Conservation (phyloP, 2,113 vertebrate species). For the Seriola dumerili region DNA sequence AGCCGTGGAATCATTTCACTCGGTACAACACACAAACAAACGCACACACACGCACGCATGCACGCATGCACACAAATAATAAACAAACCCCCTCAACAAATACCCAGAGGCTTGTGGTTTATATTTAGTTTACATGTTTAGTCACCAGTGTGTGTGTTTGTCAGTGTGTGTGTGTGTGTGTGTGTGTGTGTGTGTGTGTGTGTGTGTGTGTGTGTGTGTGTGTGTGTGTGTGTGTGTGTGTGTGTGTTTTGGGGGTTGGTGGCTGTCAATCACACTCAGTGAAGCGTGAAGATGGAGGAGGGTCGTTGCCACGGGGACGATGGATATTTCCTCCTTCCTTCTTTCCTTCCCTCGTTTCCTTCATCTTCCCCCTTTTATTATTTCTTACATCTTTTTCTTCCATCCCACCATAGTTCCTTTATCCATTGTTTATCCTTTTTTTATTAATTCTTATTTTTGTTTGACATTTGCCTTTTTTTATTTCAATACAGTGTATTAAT, state of each 20-base stretch:
- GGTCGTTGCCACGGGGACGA: slow-evolving; percentile 56
- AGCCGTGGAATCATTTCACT: background rate
- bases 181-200: slow-evolving; percentile 23
- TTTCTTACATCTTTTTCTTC: background rate
- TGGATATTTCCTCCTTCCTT: slow-evolving; percentile 21
- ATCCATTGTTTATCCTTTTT: background rate
- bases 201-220: slow-evolving; percentile 25
- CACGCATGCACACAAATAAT: slow-evolving; percentile 12
- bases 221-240: slow-evolving; percentile 17
- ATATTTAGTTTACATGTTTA: slow-evolving; percentile 64
- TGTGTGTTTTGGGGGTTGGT: slow-evolving; percentile 37
- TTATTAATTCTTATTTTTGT: background rate
- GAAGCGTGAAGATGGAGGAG: slow-evolving; percentile 65
- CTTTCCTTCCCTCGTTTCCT: background rate
- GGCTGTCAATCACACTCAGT: slow-evolving; percentile 68
- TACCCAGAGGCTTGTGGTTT: slow-evolving; percentile 44
- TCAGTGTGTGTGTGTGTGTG: slow-evolving; percentile 29
- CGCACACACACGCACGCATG: background rate
- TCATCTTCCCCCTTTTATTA: background rate
- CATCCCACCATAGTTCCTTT: background rate
- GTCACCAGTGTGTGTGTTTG: slow-evolving; percentile 42
- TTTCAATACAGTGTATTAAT: too few relatives aligned
- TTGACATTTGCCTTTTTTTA: too few relatives aligned
- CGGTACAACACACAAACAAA: background rate
- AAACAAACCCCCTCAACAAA: slow-evolving; percentile 38